These are phyloP conservation scores for Pogonomyrmex californicus DNA, from an alignment of 1,140 invertebrate genomes.

Conservation along the genomic window DNA sequence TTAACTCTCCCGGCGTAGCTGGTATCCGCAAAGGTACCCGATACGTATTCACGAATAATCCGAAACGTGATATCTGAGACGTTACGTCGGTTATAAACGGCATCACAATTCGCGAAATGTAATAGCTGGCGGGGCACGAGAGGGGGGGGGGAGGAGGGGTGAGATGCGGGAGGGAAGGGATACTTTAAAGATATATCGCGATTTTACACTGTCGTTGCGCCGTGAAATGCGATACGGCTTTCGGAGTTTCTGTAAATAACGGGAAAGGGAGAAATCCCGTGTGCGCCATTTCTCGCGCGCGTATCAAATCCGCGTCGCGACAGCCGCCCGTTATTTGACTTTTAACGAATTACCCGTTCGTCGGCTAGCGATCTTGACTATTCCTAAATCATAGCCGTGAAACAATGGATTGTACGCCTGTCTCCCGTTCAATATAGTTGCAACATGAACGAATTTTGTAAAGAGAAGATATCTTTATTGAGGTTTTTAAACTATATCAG, in stretches of 20 bases:
- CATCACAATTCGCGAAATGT: slow-evolving; percentile 49
- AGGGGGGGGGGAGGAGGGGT: not conserved
- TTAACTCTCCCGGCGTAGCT: not conserved
- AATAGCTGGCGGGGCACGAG: slow-evolving; percentile 5
- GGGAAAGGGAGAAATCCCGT: slow-evolving; percentile 29
- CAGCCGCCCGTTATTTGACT: slow-evolving; percentile 53
- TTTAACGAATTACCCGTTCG: slow-evolving; percentile 35
- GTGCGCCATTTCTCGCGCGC: slow-evolving; percentile 46
- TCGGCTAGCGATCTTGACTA: slow-evolving; percentile 15
- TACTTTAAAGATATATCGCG: slow-evolving; percentile 57
- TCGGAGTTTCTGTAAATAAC: slow-evolving; percentile 50
- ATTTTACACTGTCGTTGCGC: slow-evolving; percentile 51
- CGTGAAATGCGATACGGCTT: slow-evolving; percentile 32
- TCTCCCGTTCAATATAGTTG: not conserved
- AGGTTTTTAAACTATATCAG: not conserved
- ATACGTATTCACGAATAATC: slow-evolving; percentile 44
- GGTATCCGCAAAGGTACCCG: not conserved
- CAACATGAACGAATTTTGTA: not conserved
- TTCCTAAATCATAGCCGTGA: slow-evolving; percentile 40
- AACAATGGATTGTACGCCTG: not conserved
- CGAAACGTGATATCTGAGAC: slow-evolving; percentile 37
- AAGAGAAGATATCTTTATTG: not conserved
- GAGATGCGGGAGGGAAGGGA: not conserved
- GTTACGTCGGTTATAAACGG: slow-evolving; percentile 39
- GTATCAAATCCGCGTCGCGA: slow-evolving; percentile 25